Percentiles rank a stretch among this genome's conserved stretches.
Conservation (phyloP, 2,113 vertebrate genomes). For the Maccullochella peelii region DNA sequence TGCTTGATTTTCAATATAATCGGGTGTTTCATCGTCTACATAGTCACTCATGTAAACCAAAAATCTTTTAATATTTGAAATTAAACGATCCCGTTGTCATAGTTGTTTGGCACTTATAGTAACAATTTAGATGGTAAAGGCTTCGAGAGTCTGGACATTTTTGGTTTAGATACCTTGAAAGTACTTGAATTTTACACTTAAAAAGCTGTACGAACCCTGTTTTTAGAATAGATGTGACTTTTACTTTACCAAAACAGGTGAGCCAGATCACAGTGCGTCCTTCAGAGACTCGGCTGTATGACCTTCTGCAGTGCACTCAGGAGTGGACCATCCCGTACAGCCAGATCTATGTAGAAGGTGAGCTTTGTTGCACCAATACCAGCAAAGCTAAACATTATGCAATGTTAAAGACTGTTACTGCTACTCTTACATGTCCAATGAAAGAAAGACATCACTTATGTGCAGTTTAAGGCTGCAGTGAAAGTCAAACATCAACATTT, state of each 20-base stretch:
- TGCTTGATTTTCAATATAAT: no score
- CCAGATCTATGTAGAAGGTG: slow-evolving; percentile 77
- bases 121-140: no score
- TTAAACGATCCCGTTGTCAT: no score
- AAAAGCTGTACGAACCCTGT: no score
- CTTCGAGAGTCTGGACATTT: no score
- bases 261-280: slow-evolving; percentile 81
- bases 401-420: background rate
- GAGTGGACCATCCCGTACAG: slow-evolving; percentile 87
- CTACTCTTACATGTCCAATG: background rate
- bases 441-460: background rate
- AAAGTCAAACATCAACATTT: slow-evolving; percentile 2
- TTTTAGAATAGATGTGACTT: background rate
- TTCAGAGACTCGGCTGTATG: slow-evolving; percentile 84
- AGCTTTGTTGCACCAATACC: slow-evolving; percentile 8
- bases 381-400: background rate
- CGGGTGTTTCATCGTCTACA: no score
- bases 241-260: slow-evolving; percentile 52
- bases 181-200: no score
- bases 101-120: no score
- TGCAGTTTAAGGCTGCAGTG: no score
- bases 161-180: no score
- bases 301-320: slow-evolving; percentile 88
- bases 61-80: no score
- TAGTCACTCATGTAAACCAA: no score